phyloP scores from a whole-genome alignment of 2,797 vertebrate species.

The Acomys russatus region DNA sequence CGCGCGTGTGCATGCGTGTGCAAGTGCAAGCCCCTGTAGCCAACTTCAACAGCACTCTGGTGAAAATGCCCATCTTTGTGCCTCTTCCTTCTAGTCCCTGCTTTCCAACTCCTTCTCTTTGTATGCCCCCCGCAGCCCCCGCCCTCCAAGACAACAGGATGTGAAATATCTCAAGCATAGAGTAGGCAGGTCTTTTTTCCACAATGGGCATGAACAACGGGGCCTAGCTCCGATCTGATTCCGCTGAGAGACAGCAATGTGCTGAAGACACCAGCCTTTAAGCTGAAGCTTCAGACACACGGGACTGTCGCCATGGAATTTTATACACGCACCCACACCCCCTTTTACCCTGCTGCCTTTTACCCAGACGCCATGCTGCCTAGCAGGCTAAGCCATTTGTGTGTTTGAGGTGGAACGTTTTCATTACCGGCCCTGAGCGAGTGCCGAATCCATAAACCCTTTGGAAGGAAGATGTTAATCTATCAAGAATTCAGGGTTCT shows the following conservation, averaged over 20 bases:
- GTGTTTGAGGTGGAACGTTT: slow-evolving; percentile 65
- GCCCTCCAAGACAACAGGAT: slow-evolving; percentile 35
- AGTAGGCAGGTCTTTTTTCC: slow-evolving; percentile 40
- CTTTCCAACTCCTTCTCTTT: slow-evolving; percentile 27
- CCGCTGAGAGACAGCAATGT: not conserved
- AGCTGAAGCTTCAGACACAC: slow-evolving; percentile 38
- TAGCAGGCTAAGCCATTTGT: slow-evolving; percentile 70
- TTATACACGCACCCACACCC: not conserved
- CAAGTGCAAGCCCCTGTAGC: not conserved
- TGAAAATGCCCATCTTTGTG: not conserved
- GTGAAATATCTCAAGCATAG: slow-evolving; percentile 29
- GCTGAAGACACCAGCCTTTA: not conserved
- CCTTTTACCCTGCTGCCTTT: too few relatives aligned
- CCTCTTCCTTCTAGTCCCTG: slow-evolving; percentile 15
- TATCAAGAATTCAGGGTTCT: slow-evolving; percentile 66
- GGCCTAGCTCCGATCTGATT: not conserved
- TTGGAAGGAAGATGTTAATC: slow-evolving; percentile 65
- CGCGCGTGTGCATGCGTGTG: not conserved
- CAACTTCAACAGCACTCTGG: not conserved
- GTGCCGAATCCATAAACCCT: slow-evolving; percentile 56
- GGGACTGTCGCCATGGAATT: slow-evolving; percentile 66
- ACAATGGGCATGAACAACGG: not conserved
- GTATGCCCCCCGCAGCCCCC: too few relatives aligned
- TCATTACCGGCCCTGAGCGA: slow-evolving; percentile 64
- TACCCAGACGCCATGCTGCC: slow-evolving; percentile 65